A percentile compares a stretch with the other conserved stretches of the same genome.
phyloP scores from a whole-genome alignment of 1,140 invertebrate genomes.

The Drosophila orosa region DNA sequence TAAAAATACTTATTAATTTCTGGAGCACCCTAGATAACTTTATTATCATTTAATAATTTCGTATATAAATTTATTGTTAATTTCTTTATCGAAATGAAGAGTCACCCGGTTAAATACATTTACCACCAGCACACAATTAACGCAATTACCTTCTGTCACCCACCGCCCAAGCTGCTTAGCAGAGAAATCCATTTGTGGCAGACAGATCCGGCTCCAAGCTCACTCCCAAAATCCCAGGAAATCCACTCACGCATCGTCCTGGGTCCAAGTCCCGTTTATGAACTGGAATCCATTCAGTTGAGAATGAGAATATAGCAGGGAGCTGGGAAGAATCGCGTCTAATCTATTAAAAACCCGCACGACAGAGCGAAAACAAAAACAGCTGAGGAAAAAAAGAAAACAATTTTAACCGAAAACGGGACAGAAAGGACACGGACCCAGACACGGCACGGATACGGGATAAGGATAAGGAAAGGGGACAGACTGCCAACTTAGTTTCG shows the following conservation, averaged over 20 bases:
- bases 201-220: not conserved
- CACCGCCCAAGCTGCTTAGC: constrained; percentile 7
- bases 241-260: constrained; percentile 41
- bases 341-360: constrained; percentile 67
- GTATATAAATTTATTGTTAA: not conserved
- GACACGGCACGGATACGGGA: constrained; percentile 2
- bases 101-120: constrained; percentile 13
- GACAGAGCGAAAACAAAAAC: constrained; percentile 31
- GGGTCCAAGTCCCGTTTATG: constrained; percentile 47
- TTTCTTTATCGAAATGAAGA: not conserved
- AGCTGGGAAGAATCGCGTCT: constrained; percentile 23
- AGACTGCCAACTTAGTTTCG: constrained; percentile 33
- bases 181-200: constrained; percentile 10
- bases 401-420: constrained; percentile 52
- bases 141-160: constrained; percentile 12
- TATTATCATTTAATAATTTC: not conserved
- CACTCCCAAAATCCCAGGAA: constrained; percentile 1
- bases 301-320: not conserved
- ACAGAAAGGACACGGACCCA: constrained; percentile 23
- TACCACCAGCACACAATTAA: constrained; percentile 14
- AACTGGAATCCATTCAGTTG: no score
- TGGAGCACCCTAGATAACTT: not conserved
- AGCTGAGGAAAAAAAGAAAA: constrained; percentile 20
- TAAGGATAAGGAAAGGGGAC: constrained; percentile 17
- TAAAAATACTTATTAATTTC: not conserved